Base-by-base conservation (phyloP, 2,888 invertebrate genomes). In the Tetragonula carbonaria region DNA sequence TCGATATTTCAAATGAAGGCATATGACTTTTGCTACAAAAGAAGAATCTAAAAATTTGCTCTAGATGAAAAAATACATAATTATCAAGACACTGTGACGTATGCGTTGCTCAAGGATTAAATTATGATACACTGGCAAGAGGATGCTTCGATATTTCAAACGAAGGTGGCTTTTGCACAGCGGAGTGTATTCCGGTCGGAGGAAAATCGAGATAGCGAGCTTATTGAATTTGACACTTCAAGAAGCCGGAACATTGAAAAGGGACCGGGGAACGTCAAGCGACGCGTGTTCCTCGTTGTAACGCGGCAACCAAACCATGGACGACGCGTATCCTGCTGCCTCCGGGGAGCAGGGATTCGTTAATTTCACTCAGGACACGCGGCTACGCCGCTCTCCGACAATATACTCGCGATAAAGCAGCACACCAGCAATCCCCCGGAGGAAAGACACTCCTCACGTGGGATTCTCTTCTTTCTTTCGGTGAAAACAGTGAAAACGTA, bases 211-310 rank as follows among this genome's bases (percentile, higher is more conserved):
- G 85, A 80, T 74, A 62, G 84, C 79, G 72, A 75, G 88, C 90
- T 94, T 94, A 94, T 94, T 93, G 92, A 93, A 94, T 94, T 94
- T 94, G 94, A 94, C 94, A 94, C 94, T 94, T 89, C 90, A 94
- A 93, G 93, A 94, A 94, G 91, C 93, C 93, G 93, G 93, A 92
- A 94, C 94, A 94, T 94, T 94, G 94, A 94, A 94, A 93, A 93
- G 93, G 92, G 93, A 87, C 74, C 72, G 79, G 85, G 80, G 28
- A 88, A 88, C 87, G 90, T 88, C 85, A 85, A 85, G 78, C 80
- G 83, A 76, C 81, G 73, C 89, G 57, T 66, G 82, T 78, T 84
- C 81, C 81, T 77, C 82, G 21, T 51, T 80, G 77, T 59, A 78
- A 84, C 71, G 78, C 67, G 73, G 66, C 85, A 78, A 83, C 82